A percentile compares a stretch with the other conserved stretches of the same genome.
These are phyloP conservation scores for Aromia moschata DNA, from an alignment of 2,888 invertebrate genomes.

Conservation along the genomic window DNA sequence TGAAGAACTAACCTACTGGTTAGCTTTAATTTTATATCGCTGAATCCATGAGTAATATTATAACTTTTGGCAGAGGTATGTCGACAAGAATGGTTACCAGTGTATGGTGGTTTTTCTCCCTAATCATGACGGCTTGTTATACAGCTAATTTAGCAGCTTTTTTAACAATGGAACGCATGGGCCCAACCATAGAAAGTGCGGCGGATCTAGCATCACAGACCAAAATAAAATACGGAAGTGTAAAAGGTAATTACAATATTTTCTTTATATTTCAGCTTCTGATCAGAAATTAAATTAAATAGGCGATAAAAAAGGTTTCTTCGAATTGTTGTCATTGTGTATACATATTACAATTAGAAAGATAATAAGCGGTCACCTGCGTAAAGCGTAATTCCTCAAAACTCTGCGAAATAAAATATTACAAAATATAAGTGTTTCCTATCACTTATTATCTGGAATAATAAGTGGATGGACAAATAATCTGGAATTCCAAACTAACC, in stretches of 20 bases:
- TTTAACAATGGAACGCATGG: slow-evolving; percentile 89
- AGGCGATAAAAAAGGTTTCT: background rate
- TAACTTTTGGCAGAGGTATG: slow-evolving; percentile 73
- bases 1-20: too few species aligned
- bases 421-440: too few species aligned
- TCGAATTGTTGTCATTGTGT: background rate
- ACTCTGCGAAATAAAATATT: too few species aligned
- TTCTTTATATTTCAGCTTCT: too few species aligned
- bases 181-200: slow-evolving; percentile 87
- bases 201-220: slow-evolving; percentile 93
- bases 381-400: too few species aligned
- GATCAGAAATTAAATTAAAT: too few species aligned
- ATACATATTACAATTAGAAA: background rate
- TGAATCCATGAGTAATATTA: too few species aligned
- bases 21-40: too few species aligned
- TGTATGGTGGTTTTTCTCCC: slow-evolving; percentile 93
- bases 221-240: slow-evolving; percentile 96
- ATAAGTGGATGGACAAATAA: too few species aligned
- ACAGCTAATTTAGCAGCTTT: slow-evolving; percentile 96
- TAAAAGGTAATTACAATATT: slow-evolving; percentile 64
- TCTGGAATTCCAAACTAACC: too few species aligned
- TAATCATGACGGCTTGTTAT: slow-evolving; percentile 92
- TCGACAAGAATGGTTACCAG: slow-evolving; percentile 89
- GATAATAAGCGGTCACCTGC: too few species aligned
- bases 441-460: too few species aligned